Base-by-base conservation (phyloP, 2,888 invertebrate genomes). In the Rhagophthalmus giganteus region DNA sequence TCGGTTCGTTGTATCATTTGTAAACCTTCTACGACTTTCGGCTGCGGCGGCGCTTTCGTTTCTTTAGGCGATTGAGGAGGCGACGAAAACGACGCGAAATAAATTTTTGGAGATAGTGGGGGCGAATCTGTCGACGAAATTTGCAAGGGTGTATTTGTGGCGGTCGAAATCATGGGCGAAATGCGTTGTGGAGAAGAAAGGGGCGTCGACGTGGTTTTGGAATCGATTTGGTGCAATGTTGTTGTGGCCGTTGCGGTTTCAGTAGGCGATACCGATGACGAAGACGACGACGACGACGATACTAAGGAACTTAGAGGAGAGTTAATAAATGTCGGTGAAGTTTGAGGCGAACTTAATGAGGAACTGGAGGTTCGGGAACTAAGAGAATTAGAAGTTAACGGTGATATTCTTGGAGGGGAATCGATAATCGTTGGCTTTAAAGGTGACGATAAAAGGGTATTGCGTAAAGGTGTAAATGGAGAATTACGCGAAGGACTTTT, bases 1-100 rank as follows among this genome's bases (percentile, higher is more conserved):
- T 85, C 84, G 57, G 83, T 82, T 62, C 84, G 76, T 66, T 85
- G 84, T 57, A 84, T 77, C 57, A 84, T 68, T 51, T 81, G 80
- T 31, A 83, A 69, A 1, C 76, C 77, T 62, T 79, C 78, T 41
- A 77, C 71, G 2, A 76, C 77, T 54, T 62, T 58, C 1, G 67
- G 66, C 33, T 63, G 60, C 1, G 67, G 66, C 33, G 62, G 60
- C 14, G 58, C 60, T 8, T 74, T 67, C 39, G 68, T 70, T 59
- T 73, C 74, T 48, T 73, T 72, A 25, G 76, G 76, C 44, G 73
- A 71, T 26, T 70, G 67, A 14, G 76, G 74, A 46, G 75, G 71
- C 14, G 59, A 67, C 8, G 60, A 44, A 58, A 45, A 44, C 1
- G 38, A 42, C 1, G 37, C 16, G 5, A 49, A 41, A 24, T 45